Evolutionary conservation across 2,888 invertebrate species (phyloP).

Genomic region (Meteorus colon): DNA sequence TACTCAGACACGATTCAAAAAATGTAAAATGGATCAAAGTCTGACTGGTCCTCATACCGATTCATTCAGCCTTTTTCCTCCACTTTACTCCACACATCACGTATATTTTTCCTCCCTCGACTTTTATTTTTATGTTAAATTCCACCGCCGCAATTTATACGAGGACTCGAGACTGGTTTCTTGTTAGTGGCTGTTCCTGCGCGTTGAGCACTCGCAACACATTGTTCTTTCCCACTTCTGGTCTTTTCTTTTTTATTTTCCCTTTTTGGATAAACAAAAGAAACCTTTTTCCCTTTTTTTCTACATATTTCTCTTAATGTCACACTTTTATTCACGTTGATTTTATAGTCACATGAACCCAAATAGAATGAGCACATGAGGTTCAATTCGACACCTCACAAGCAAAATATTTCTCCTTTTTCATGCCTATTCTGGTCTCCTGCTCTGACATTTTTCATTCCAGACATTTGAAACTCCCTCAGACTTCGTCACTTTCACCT

Average conservation of each 20-base stretch:
- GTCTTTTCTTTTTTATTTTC: conserved; percentile 25
- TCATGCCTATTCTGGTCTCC: conserved; percentile 3
- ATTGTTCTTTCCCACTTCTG: conserved; percentile 18
- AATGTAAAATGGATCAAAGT: neutral
- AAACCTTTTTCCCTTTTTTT: conserved; percentile 28
- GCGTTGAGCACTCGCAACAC: conserved; percentile 8
- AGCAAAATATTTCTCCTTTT: conserved; percentile 19
- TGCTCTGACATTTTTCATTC: conserved; percentile 19
- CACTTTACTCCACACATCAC: neutral
- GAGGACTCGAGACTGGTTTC: neutral
- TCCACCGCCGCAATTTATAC: neutral
- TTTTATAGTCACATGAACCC: conserved; percentile 31
- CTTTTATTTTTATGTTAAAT: conserved; percentile 6
- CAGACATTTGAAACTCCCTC: conserved; percentile 21
- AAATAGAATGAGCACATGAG: conserved; percentile 30
- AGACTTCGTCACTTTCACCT: conserved; percentile 11
- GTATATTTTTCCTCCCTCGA: neutral
- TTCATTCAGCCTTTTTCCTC: neutral
- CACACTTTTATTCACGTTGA: conserved; percentile 24
- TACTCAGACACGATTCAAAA: neutral
- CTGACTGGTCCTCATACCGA: neutral
- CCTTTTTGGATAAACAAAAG: conserved; percentile 12
- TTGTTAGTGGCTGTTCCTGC: neutral
- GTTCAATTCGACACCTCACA: conserved; percentile 51
- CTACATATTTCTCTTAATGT: conserved; percentile 1